Percentiles rank a stretch among this genome's conserved stretches.
These are phyloP conservation scores for Bombus superbus DNA, from an alignment of 1,140 invertebrate genomes.

Conservation along the genomic window DNA sequence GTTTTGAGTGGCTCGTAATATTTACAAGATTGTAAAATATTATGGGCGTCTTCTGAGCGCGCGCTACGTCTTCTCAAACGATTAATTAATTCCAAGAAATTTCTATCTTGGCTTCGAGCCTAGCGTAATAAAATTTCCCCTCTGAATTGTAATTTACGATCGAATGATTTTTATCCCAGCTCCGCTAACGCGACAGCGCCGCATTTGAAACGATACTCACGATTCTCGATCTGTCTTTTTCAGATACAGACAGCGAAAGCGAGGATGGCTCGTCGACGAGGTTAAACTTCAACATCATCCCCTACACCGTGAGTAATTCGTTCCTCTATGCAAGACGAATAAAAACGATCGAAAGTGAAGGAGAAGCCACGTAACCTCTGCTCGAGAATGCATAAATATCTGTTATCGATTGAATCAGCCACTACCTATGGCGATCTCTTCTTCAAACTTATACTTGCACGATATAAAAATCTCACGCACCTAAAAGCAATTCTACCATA, in stretches of 20 bases:
- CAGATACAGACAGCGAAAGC: conserved; percentile 82
- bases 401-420: conserved; percentile 15
- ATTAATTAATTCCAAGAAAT: no score
- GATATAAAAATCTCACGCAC: no score
- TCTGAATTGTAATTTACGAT: no score
- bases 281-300: conserved; percentile 83
- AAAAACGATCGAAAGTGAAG: conserved; percentile 57
- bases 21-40: no score
- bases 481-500: no score
- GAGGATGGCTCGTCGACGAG: conserved; percentile 80
- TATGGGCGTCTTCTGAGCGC: no score
- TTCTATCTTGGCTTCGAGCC: no score
- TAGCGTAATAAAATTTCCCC: no score
- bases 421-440: no score
- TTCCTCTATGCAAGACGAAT: conserved; percentile 27
- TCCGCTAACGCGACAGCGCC: neutral
- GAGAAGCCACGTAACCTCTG: conserved; percentile 58
- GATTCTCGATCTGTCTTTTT: conserved; percentile 72
- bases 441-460: no score
- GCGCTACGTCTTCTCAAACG: no score
- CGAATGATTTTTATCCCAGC: neutral
- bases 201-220: neutral
- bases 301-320: conserved; percentile 81
- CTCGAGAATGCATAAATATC: conserved; percentile 60
- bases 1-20: no score